Percentiles rank a stretch among this genome's conserved stretches.
Conservation (phyloP, 2,888 invertebrate genomes). For the Netelia virgata region DNA sequence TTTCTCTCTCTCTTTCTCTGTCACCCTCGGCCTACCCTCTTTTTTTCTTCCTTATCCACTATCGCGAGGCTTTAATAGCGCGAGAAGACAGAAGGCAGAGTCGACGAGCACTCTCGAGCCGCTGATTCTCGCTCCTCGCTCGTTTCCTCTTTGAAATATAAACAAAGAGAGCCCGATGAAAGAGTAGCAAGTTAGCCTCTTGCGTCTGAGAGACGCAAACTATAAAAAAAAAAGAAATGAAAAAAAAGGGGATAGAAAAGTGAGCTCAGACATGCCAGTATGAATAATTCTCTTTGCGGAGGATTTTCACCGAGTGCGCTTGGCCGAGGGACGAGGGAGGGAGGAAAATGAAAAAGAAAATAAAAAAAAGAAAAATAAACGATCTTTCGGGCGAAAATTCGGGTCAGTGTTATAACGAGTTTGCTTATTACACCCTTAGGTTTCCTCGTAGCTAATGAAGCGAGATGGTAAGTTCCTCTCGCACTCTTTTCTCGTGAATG, state of each 20-base stretch:
- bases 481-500: conserved; percentile 8
- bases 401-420: conserved; percentile 67
- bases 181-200: conserved; percentile 38
- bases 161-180: conserved; percentile 39
- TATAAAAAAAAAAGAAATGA: neutral
- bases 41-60: conserved; percentile 32
- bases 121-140: conserved; percentile 4
- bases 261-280: conserved; percentile 31
- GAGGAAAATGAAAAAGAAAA: conserved; percentile 4
- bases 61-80: conserved; percentile 55
- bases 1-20: neutral
- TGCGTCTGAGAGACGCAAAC: conserved; percentile 14
- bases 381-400: conserved; percentile 56
- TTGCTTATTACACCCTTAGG: conserved; percentile 60
- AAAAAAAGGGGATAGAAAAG: neutral
- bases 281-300: conserved; percentile 55
- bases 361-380: no score
- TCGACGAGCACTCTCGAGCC: conserved; percentile 12
- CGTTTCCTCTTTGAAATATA: conserved; percentile 45
- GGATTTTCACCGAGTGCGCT: conserved; percentile 51
- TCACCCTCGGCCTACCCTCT: neutral
- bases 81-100: conserved; percentile 21
- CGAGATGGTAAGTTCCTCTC: conserved; percentile 37
- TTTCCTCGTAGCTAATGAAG: conserved; percentile 29
- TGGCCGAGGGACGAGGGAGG: neutral